Percentiles rank a stretch among this genome's conserved stretches.
Conservation (phyloP, 2,797 vertebrate species). For the Ciconia nigra region DNA sequence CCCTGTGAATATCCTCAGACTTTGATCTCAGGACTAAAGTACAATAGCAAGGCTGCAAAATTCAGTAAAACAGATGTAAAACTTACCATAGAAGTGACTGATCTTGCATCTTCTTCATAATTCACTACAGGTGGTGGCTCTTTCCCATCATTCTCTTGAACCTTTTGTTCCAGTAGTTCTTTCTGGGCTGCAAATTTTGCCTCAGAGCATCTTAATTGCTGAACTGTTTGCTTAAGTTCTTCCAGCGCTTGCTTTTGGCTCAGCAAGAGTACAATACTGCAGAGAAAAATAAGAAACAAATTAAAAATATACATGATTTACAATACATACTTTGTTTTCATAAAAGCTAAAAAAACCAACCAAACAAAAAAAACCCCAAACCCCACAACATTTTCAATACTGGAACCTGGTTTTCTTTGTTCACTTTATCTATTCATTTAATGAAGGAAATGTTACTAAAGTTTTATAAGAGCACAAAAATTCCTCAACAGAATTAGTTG, state of each 20-base stretch:
- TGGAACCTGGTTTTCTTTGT: not conserved
- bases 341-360: not conserved
- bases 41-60: not conserved
- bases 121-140: constrained; percentile 87
- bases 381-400: not conserved
- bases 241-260: constrained; percentile 92
- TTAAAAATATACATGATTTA: not conserved
- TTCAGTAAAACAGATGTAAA: not conserved
- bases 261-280: constrained; percentile 88
- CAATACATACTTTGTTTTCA: not conserved
- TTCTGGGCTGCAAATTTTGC: constrained; percentile 89
- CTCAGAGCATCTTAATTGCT: constrained; percentile 88
- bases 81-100: constrained; percentile 90
- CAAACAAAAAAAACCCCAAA: too few species aligned
- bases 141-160: constrained; percentile 87
- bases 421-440: not conserved
- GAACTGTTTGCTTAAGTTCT: constrained; percentile 90
- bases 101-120: constrained; percentile 94
- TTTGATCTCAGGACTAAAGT: not conserved
- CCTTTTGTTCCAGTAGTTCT: constrained; percentile 88
- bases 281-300: constrained; percentile 33
- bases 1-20: not conserved
- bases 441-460: not conserved
- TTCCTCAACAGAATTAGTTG: not conserved
- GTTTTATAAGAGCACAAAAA: not conserved